These are phyloP conservation scores for Gymnogyps californianus DNA, from an alignment of 2,113 vertebrate genomes.

Conservation along the genomic window DNA sequence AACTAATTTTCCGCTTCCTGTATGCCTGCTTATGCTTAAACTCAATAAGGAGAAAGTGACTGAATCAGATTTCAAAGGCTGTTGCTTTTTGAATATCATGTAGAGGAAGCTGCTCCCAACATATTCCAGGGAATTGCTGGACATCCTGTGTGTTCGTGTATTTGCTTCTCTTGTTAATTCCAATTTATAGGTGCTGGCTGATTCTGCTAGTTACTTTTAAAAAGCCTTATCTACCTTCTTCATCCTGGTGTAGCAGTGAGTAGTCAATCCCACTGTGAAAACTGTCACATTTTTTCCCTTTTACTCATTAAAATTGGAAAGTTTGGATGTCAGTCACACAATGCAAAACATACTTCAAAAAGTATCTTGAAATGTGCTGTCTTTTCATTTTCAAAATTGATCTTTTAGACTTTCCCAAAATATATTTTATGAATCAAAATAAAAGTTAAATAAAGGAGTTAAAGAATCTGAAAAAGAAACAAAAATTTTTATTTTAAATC, in stretches of 20 bases:
- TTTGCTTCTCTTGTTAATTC: neutral
- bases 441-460: neutral
- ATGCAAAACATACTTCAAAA: neutral
- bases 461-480: accelerated
- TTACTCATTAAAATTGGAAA: neutral
- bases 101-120: neutral
- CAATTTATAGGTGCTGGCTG: neutral
- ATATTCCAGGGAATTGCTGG: neutral
- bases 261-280: neutral
- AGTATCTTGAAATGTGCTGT: neutral
- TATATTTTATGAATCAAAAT: neutral
- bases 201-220: neutral
- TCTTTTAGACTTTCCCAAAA: neutral
- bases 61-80: neutral
- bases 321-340: neutral
- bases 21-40: neutral
- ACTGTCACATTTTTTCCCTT: neutral
- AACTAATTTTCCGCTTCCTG: neutral
- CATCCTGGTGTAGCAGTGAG: neutral
- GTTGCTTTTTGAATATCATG: neutral
- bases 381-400: neutral
- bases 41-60: neutral
- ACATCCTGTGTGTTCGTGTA: neutral
- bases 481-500: neutral
- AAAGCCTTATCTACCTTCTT: neutral